Percentiles rank a stretch among this genome's conserved stretches.
Conservation (phyloP, 1,140 invertebrate genomes). For the Mactra quadrangularis region DNA sequence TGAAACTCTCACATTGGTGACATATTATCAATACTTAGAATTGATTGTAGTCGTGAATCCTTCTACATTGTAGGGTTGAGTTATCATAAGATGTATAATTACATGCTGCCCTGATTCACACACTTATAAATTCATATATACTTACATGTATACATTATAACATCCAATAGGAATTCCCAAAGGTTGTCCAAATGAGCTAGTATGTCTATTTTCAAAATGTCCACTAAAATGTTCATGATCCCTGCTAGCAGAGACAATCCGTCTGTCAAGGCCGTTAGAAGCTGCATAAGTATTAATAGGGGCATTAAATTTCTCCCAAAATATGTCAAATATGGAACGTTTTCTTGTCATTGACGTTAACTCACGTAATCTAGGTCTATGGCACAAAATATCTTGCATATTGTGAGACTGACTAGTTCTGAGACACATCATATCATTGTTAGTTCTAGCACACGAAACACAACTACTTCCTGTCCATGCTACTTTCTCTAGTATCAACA, state of each 20-base stretch:
- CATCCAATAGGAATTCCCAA: constrained; percentile 52
- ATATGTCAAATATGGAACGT: constrained; percentile 57
- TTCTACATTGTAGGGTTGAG: too few species aligned
- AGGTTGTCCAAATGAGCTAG: not conserved
- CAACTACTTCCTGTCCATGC: constrained; percentile 27
- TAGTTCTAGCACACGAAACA: constrained; percentile 1
- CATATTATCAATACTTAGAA: too few species aligned
- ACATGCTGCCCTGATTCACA: too few species aligned
- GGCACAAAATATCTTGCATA: constrained; percentile 1
- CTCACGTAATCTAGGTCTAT: not conserved
- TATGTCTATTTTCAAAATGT: constrained; percentile 24
- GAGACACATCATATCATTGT: not conserved
- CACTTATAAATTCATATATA: too few species aligned
- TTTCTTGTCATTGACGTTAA: constrained; percentile 1
- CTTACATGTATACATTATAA: constrained; percentile 60
- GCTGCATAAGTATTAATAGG: constrained; percentile 15
- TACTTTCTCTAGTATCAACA: constrained; percentile 53
- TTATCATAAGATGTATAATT: too few species aligned
- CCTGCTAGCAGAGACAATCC: constrained; percentile 1
- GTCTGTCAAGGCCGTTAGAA: constrained; percentile 8
- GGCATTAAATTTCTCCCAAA: constrained; percentile 55
- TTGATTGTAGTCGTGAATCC: too few species aligned
- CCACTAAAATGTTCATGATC: not conserved
- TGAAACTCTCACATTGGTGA: too few species aligned
- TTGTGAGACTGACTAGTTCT: not conserved